Percentiles rank a stretch among this genome's conserved stretches.
Conservation (phyloP, 2,113 vertebrate species). For the Sakesphorus luctuosus region DNA sequence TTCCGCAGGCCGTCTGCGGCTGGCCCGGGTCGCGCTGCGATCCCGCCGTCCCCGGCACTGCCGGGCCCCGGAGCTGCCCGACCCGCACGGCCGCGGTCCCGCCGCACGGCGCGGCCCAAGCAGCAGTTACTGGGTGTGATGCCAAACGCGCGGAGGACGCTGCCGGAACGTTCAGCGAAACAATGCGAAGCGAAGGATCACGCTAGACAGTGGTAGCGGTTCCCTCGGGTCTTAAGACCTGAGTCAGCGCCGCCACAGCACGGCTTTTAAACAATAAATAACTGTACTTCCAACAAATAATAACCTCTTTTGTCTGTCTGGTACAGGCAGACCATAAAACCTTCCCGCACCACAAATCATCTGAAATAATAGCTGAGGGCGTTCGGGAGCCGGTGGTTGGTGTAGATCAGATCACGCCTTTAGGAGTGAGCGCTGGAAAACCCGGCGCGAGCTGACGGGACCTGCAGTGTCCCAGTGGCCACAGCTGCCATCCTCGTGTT, state of each 20-base stretch:
- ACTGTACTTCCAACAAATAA: neutral
- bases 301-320: accelerated
- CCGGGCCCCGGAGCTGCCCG: neutral
- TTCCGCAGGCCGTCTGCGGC: neutral
- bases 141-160: neutral
- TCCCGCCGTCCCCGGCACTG: neutral
- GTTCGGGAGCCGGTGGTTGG: neutral
- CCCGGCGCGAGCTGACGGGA: neutral
- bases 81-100: neutral
- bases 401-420: neutral
- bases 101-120: neutral
- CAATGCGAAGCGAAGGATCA: neutral
- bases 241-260: neutral
- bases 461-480: neutral
- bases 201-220: neutral
- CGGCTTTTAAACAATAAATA: neutral
- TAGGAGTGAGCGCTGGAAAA: neutral
- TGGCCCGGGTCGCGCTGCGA: neutral
- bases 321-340: neutral
- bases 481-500: accelerated
- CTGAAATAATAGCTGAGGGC: neutral
- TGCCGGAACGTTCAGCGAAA: accelerated
- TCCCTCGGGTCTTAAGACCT: neutral
- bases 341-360: neutral
- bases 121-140: neutral